Percentiles rank a stretch among this genome's conserved stretches.
These are phyloP conservation scores for Decapterus maruadsi DNA, from an alignment of 2,797 vertebrate genomes.

Conservation along the genomic window DNA sequence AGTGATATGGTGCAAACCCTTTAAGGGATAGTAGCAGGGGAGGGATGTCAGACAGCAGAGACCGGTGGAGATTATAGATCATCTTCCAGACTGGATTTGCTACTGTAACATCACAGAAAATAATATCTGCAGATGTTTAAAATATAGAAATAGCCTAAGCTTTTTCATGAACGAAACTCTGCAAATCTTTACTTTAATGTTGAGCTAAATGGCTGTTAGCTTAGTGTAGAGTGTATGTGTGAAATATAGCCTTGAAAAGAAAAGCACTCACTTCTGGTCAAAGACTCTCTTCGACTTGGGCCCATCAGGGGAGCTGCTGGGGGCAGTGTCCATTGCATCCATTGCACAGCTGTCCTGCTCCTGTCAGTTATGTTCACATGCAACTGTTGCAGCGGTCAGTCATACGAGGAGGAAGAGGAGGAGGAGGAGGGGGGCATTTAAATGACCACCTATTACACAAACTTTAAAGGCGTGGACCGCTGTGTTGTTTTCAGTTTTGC, in stretches of 20 bases:
- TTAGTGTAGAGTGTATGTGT: neutral
- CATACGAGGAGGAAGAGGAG: neutral
- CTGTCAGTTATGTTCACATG: neutral
- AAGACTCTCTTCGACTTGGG: conserved; percentile 61
- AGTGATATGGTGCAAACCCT: conserved; percentile 1
- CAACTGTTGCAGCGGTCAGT: neutral
- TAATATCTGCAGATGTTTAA: neutral
- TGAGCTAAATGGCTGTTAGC: neutral
- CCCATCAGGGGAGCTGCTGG: conserved; percentile 28
- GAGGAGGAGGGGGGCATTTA: conserved; percentile 16
- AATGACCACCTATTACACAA: conserved; percentile 16
- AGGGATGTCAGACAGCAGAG: neutral
- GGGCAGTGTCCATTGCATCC: conserved; percentile 34
- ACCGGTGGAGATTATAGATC: neutral
- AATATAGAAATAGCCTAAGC: neutral
- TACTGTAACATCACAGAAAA: neutral
- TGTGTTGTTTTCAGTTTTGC: conserved; percentile 28
- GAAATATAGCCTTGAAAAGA: neutral
- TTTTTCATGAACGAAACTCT: neutral
- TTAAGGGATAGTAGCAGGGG: neutral
- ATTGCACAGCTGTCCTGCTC: neutral
- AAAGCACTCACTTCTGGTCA: conserved; percentile 82
- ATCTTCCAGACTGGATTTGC: neutral
- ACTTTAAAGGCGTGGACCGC: conserved; percentile 31
- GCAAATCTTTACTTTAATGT: neutral